These are phyloP conservation scores for Styela clava DNA, from an alignment of 23 tunicate genomes.

Conservation along the genomic window DNA sequence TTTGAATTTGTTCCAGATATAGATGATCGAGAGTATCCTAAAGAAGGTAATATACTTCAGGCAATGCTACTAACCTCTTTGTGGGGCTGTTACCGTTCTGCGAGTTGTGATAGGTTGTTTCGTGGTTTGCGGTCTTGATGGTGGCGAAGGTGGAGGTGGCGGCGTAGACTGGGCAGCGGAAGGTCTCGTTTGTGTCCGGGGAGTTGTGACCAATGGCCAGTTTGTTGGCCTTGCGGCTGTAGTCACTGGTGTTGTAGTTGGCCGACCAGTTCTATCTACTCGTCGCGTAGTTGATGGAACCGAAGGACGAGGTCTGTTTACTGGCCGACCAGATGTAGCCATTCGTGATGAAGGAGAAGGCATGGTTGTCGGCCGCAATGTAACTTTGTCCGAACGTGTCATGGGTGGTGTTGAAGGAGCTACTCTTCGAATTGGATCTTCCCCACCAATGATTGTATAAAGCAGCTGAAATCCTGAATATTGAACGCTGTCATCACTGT, in stretches of 20 bases:
- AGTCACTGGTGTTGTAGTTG: background rate
- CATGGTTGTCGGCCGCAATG: background rate
- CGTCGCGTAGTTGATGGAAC: background rate
- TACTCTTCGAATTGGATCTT: background rate
- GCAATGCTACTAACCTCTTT: background rate
- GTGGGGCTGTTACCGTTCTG: background rate
- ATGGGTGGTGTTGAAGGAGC: background rate
- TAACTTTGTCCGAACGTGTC: background rate
- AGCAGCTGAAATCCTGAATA: slow-evolving; percentile 11
- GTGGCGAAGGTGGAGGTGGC: background rate
- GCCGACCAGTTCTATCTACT: background rate
- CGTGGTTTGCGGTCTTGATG: background rate
- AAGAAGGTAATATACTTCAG: too few relatives aligned
- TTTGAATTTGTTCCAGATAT: too few relatives aligned
- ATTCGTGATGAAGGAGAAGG: background rate
- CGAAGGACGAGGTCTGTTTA: background rate
- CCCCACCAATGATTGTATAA: slow-evolving; percentile 9
- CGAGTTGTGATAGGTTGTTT: background rate
- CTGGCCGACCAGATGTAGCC: background rate
- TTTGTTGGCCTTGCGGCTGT: background rate
- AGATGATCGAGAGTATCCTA: too few relatives aligned
- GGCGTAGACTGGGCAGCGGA: background rate
- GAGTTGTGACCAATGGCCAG: background rate
- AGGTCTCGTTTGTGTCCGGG: background rate
- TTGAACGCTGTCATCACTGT: background rate